phyloP scores from a whole-genome alignment of 2,888 invertebrate species.

The Apodemia zela region DNA sequence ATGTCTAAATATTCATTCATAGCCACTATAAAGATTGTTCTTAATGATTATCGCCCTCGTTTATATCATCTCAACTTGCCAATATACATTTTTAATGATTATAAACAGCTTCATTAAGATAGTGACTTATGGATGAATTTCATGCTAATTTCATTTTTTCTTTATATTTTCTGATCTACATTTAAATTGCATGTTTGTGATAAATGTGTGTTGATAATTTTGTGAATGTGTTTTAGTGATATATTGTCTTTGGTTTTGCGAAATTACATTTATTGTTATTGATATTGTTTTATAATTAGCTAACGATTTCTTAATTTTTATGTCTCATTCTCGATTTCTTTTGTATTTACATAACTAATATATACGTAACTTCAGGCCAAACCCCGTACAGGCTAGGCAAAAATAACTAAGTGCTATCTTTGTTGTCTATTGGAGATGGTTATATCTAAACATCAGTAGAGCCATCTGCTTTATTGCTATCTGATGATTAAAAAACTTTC shows the following conservation, averaged over 20 bases:
- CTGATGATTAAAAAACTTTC: too few relatives aligned
- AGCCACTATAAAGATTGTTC: background rate
- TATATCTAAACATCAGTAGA: too few relatives aligned
- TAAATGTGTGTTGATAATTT: background rate
- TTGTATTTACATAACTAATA: too few relatives aligned
- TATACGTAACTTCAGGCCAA: too few relatives aligned
- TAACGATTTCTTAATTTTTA: background rate
- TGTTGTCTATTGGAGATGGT: too few relatives aligned
- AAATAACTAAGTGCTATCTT: too few relatives aligned
- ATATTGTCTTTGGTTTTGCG: background rate
- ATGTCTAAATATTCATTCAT: slow-evolving; percentile 11
- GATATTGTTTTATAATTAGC: background rate
- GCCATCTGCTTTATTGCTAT: too few relatives aligned
- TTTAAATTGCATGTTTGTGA: slow-evolving; percentile 10
- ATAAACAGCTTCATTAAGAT: slow-evolving; percentile 5
- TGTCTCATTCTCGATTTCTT: background rate
- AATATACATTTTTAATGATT: slow-evolving; percentile 4
- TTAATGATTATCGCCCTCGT: background rate
- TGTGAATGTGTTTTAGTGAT: background rate
- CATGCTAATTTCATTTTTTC: background rate
- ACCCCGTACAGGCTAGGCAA: too few relatives aligned
- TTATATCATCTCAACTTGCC: background rate
- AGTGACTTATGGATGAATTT: slow-evolving; percentile 7
- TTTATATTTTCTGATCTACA: background rate
- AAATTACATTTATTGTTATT: background rate